Percentiles rank a stretch among this genome's conserved stretches.
These are phyloP conservation scores for Oryzias woworae DNA, from an alignment of 2,113 vertebrate genomes.

Conservation along the genomic window DNA sequence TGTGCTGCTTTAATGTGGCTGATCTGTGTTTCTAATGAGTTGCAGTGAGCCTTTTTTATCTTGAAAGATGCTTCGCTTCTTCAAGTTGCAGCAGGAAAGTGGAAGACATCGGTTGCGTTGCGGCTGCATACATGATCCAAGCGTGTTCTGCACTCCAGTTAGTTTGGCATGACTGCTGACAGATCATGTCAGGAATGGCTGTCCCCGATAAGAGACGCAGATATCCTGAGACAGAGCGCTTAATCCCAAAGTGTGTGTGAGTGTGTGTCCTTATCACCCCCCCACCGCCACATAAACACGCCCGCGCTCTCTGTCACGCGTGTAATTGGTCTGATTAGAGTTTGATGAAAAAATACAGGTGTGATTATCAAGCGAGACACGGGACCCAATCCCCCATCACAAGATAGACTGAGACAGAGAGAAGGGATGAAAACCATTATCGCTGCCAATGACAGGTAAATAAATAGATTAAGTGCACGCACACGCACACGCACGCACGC, in stretches of 20 bases:
- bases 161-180: constrained; percentile 70
- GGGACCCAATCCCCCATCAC: constrained; percentile 70
- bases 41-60: too few relatives aligned
- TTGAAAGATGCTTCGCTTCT: too few relatives aligned
- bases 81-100: not conserved
- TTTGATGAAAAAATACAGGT: constrained; percentile 82
- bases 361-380: constrained; percentile 78
- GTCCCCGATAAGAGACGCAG: constrained; percentile 83
- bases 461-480: constrained; percentile 71
- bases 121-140: constrained; percentile 34
- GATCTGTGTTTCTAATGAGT: too few relatives aligned
- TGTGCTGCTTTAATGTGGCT: too few relatives aligned
- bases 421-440: constrained; percentile 71
- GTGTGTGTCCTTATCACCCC: constrained; percentile 59
- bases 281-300: constrained; percentile 68
- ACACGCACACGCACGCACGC: constrained; percentile 27
- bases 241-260: constrained; percentile 66
- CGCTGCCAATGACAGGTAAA: constrained; percentile 77
- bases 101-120: constrained; percentile 34
- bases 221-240: constrained; percentile 75
- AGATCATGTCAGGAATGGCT: constrained; percentile 78
- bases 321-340: constrained; percentile 87
- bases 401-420: constrained; percentile 64
- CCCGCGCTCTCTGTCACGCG: constrained; percentile 71
- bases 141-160: constrained; percentile 11